Conservation (phyloP, 2,797 vertebrate species). For the Spondyliosoma cantharus region DNA sequence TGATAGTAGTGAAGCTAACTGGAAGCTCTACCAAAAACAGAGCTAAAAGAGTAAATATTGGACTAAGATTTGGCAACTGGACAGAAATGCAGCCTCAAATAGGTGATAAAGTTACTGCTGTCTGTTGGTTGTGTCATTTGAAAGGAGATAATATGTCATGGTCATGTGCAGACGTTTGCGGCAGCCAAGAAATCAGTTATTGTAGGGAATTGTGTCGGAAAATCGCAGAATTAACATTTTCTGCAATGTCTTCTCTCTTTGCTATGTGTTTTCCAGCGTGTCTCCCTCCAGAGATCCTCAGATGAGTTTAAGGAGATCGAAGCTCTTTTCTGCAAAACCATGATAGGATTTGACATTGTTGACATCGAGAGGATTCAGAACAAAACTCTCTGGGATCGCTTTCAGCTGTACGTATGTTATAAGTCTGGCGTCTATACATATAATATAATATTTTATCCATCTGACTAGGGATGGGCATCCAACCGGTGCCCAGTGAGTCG, state of each 20-base stretch:
- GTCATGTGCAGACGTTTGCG: not conserved
- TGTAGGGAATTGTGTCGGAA: not conserved
- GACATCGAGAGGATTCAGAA: conserved; percentile 85
- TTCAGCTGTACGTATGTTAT: conserved; percentile 84
- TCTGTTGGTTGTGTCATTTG: not conserved
- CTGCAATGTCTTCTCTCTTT: not conserved
- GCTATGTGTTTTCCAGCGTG: conserved; percentile 56
- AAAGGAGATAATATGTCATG: not conserved
- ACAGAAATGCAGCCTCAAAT: too few relatives aligned
- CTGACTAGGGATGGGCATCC: too few relatives aligned
- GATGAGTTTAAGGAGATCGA: conserved; percentile 82
- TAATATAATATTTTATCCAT: not conserved
- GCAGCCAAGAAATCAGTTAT: not conserved
- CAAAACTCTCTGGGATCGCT: conserved; percentile 86
- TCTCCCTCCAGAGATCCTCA: conserved; percentile 55
- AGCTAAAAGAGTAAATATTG: not conserved
- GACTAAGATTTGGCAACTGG: not conserved
- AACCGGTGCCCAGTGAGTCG: too few relatives aligned
- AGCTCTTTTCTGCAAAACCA: conserved; percentile 83
- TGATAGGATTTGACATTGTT: conserved; percentile 79
- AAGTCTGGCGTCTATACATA: too few relatives aligned
- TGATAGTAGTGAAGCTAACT: too few relatives aligned
- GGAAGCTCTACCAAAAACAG: not conserved
- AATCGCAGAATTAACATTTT: not conserved
- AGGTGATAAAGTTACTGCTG: not conserved